Percentiles rank a stretch among this genome's conserved stretches.
phyloP scores from a whole-genome alignment of 2,888 invertebrate species.

The Lycaena phlaeas region DNA sequence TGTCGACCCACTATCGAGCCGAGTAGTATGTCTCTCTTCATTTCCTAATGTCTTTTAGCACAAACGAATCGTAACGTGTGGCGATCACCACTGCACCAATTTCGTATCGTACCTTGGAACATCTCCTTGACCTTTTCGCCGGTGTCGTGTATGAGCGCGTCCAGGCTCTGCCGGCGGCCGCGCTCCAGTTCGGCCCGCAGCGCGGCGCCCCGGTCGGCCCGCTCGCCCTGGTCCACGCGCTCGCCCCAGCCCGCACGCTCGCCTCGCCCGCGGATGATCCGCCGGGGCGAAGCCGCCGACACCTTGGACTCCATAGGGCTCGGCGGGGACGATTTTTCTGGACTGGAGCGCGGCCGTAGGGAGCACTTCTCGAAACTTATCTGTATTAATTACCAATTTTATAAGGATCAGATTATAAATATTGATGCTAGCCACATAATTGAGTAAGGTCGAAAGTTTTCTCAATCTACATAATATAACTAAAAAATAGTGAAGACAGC shows the following conservation, averaged over 20 bases:
- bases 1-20: too few relatives aligned
- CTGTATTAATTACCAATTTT: conserved; percentile 30
- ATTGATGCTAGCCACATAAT: background rate
- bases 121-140: conserved; percentile 87
- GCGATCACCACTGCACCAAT: background rate
- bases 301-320: conserved; percentile 42
- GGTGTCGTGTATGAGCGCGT: conserved; percentile 82
- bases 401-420: too few relatives aligned
- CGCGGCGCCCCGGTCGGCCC: conserved; percentile 24
- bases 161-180: conserved; percentile 80
- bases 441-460: too few relatives aligned
- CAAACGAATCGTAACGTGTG: too few relatives aligned
- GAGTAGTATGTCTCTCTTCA: too few relatives aligned
- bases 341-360: conserved; percentile 49
- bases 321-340: conserved; percentile 47
- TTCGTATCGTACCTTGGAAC: conserved; percentile 81
- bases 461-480: too few relatives aligned
- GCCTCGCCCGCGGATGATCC: conserved; percentile 25
- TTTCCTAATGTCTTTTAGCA: too few relatives aligned
- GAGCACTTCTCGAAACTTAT: conserved; percentile 73
- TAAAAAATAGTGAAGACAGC: too few relatives aligned
- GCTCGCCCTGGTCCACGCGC: background rate
- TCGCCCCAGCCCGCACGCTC: background rate
- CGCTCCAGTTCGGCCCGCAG: conserved; percentile 37
- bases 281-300: conserved; percentile 32